phyloP scores from a whole-genome alignment of 2,797 vertebrate genomes.

The Pseudocheirus occidentalis region DNA sequence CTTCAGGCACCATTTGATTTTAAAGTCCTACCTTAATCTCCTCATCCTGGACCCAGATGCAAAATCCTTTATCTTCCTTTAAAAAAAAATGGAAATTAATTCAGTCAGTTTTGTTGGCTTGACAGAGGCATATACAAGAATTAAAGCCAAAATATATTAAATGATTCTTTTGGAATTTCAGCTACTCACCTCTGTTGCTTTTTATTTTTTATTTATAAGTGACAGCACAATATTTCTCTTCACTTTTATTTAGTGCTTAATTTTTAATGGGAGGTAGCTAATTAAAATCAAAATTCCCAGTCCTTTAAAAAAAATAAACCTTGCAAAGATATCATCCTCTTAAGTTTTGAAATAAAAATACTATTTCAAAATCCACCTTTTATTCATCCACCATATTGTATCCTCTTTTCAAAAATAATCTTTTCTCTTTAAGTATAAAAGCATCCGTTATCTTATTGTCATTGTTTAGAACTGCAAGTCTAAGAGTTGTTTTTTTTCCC shows the following conservation, averaged over 20 bases:
- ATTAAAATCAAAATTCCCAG: neutral
- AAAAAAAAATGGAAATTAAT: neutral
- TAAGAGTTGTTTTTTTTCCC: neutral
- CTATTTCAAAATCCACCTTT: neutral
- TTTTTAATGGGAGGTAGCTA: neutral
- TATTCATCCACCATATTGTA: constrained; percentile 1
- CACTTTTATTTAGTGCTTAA: neutral
- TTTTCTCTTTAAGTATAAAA: constrained; percentile 5
- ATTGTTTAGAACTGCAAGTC: neutral
- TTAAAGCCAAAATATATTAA: neutral
- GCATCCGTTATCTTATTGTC: neutral
- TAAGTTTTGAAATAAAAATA: neutral
- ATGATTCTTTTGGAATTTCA: neutral
- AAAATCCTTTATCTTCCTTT: neutral
- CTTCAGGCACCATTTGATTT: neutral
- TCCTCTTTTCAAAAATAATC: neutral
- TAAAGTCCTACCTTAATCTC: neutral
- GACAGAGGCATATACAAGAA: neutral
- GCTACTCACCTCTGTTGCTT: neutral
- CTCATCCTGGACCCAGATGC: neutral
- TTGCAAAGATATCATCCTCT: neutral
- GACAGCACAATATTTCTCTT: neutral
- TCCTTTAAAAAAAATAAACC: neutral
- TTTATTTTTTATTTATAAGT: neutral
- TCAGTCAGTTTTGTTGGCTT: neutral